A percentile compares a stretch with the other conserved stretches of the same genome.
Conservation (phyloP, 2,113 vertebrate species). For the Leptosomus discolor region DNA sequence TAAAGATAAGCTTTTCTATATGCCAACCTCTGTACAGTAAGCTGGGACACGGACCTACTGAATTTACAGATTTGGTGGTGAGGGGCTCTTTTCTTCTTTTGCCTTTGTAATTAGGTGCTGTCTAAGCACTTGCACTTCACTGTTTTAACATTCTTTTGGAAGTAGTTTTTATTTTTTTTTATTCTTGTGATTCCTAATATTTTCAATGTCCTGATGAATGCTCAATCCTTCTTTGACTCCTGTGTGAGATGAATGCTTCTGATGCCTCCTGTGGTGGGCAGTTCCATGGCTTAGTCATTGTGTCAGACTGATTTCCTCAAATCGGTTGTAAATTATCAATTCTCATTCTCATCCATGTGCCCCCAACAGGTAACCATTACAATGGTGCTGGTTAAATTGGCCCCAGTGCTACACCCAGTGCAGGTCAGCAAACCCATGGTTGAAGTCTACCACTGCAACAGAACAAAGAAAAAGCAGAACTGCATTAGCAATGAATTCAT, state of each 20-base stretch:
- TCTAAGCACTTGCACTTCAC: background rate
- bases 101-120: background rate
- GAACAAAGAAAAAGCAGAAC: background rate
- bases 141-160: background rate
- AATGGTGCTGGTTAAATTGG: background rate
- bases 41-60: background rate
- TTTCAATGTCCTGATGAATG: background rate
- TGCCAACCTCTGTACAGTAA: background rate
- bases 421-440: background rate
- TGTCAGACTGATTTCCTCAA: background rate
- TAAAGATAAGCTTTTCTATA: background rate
- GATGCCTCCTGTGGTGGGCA: background rate
- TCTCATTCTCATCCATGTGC: background rate
- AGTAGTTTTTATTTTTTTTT: background rate
- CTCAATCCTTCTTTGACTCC: background rate
- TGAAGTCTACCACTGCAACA: background rate
- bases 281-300: fast-evolving
- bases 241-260: background rate
- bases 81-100: background rate
- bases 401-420: background rate
- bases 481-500: background rate
- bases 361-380: background rate
- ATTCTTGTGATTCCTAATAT: background rate
- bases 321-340: background rate
- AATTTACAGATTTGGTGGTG: background rate